Percentiles rank a stretch among this genome's conserved stretches.
Conservation (phyloP, 2,888 invertebrate genomes). For the Ophioninae sp. region DNA sequence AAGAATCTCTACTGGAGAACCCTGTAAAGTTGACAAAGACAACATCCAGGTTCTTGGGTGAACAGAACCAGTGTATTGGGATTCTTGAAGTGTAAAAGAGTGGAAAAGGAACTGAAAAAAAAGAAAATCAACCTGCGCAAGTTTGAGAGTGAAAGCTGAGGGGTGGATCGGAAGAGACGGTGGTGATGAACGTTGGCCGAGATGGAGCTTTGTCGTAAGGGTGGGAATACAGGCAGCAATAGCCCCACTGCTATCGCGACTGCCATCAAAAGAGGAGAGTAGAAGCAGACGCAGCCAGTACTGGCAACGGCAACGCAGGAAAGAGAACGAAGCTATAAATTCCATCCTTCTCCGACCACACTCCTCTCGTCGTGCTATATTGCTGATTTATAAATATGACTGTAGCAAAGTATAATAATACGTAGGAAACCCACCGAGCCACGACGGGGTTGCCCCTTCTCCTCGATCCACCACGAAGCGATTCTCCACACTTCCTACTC, state of each 20-base stretch:
- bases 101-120: slow-evolving; percentile 44
- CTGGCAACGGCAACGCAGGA: slow-evolving; percentile 80
- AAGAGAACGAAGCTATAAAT: slow-evolving; percentile 80
- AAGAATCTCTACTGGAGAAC: slow-evolving; percentile 55
- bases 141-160: slow-evolving; percentile 53
- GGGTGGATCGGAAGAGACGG: slow-evolving; percentile 55
- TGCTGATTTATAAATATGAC: slow-evolving; percentile 82
- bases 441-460: slow-evolving; percentile 64
- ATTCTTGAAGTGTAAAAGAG: slow-evolving; percentile 11
- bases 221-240: slow-evolving; percentile 51
- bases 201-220: slow-evolving; percentile 50
- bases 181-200: slow-evolving; percentile 51
- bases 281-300: slow-evolving; percentile 70
- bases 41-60: slow-evolving; percentile 65
- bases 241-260: slow-evolving; percentile 43
- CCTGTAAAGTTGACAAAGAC: slow-evolving; percentile 64
- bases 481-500: slow-evolving; percentile 50
- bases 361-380: slow-evolving; percentile 78
- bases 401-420: slow-evolving; percentile 81
- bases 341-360: slow-evolving; percentile 79
- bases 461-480: slow-evolving; percentile 11
- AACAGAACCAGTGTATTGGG: slow-evolving; percentile 37
- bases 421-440: slow-evolving; percentile 77
- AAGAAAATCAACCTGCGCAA: slow-evolving; percentile 43
- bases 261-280: slow-evolving; percentile 61